Conservation (phyloP, 2,113 vertebrate genomes). For the Haliaeetus leucogaster region DNA sequence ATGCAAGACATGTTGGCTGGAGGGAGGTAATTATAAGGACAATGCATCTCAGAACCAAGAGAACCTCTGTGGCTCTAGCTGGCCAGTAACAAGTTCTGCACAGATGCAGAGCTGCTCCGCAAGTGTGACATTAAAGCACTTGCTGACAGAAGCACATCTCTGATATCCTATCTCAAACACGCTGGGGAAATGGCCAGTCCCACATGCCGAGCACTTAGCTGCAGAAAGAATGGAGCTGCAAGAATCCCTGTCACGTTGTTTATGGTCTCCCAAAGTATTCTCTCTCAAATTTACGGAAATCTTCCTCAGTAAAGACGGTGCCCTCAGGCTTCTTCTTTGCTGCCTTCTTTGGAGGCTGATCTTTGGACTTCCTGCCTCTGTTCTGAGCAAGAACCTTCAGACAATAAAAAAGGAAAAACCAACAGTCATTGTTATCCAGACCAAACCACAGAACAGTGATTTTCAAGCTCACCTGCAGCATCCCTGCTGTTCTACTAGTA, state of each 20-base stretch:
- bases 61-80: neutral
- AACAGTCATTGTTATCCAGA: neutral
- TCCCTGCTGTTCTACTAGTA: neutral
- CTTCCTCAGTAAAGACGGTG: conserved; percentile 77
- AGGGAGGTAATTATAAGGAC: neutral
- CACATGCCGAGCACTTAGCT: neutral
- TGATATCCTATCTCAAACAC: neutral
- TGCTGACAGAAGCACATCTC: neutral
- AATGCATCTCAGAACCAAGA: neutral
- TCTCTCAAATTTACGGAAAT: conserved; percentile 78
- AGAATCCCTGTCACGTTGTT: neutral
- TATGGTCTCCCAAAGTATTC: conserved; percentile 74
- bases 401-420: neutral
- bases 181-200: fast-evolving
- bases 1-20: neutral
- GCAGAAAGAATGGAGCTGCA: neutral
- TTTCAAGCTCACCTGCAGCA: neutral
- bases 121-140: neutral
- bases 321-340: conserved; percentile 60
- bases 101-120: neutral
- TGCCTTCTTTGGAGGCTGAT: conserved; percentile 54
- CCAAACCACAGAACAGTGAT: neutral
- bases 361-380: conserved; percentile 75
- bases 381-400: conserved; percentile 71
- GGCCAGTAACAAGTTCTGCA: neutral